phyloP scores from a whole-genome alignment of 2,113 vertebrate species.

The Odobenus rosmarus region DNA sequence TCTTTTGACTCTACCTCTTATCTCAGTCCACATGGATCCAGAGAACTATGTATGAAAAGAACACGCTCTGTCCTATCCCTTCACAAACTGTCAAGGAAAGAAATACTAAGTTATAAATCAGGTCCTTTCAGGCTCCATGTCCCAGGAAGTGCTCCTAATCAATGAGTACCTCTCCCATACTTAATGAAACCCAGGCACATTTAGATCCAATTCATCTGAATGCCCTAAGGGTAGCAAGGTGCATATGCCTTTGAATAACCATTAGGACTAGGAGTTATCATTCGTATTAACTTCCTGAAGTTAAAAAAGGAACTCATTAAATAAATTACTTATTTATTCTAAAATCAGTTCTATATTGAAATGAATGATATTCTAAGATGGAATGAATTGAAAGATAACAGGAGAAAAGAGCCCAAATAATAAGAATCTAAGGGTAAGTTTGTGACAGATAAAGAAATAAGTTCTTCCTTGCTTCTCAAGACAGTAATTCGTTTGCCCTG shows the following conservation, averaged over 20 bases:
- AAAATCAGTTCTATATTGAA: constrained; percentile 37
- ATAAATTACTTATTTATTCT: constrained; percentile 34
- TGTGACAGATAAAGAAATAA: constrained; percentile 17
- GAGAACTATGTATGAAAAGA: background rate
- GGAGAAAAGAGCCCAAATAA: background rate
- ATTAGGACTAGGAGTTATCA: background rate
- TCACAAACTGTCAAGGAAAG: background rate
- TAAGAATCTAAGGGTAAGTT: background rate
- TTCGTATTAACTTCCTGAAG: background rate
- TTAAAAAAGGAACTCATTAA: background rate
- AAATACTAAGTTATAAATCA: background rate
- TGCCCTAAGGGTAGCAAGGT: background rate
- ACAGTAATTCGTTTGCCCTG: background rate
- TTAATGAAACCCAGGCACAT: background rate
- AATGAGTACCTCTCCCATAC: background rate
- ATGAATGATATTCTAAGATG: constrained; percentile 12
- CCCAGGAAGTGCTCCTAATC: background rate
- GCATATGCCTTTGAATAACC: background rate
- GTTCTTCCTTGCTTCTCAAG: constrained; percentile 22
- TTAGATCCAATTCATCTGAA: background rate
- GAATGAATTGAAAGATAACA: constrained; percentile 19
- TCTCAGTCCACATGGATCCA: background rate
- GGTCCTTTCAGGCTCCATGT: background rate
- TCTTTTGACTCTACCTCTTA: background rate
- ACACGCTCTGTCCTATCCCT: background rate